phyloP scores from a whole-genome alignment of 2,113 vertebrate genomes.

The Pelecanus crispus region DNA sequence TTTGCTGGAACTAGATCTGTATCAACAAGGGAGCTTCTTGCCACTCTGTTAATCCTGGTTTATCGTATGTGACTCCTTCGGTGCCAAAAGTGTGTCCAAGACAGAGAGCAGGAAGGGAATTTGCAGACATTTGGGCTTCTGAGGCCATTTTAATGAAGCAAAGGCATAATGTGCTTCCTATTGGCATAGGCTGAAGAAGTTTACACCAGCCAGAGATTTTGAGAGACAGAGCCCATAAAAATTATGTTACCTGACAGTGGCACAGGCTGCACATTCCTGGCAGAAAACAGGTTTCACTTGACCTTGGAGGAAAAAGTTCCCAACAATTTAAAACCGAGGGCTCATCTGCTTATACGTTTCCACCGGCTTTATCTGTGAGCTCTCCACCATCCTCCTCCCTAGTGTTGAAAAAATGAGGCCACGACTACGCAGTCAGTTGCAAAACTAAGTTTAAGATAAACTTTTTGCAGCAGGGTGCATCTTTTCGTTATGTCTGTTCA shows the following conservation, averaged over 20 bases:
- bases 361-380: background rate
- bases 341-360: background rate
- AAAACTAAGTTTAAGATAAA: background rate
- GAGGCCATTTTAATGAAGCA: background rate
- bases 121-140: background rate
- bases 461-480: background rate
- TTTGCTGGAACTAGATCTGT: background rate
- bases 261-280: background rate
- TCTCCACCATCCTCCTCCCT: background rate
- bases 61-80: background rate
- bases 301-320: constrained; percentile 18
- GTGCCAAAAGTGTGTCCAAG: background rate
- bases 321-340: background rate
- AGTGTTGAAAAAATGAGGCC: background rate
- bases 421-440: background rate
- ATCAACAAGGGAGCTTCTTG: background rate
- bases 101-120: background rate
- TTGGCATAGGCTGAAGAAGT: background rate
- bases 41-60: background rate
- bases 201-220: background rate
- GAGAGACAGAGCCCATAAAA: background rate
- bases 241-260: background rate
- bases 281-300: background rate
- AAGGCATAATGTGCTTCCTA: background rate
- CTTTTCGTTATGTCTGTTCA: background rate